Percentiles rank a stretch among this genome's conserved stretches.
phyloP scores from a whole-genome alignment of 2,797 vertebrate species.

The Scyliorhinus canicula region DNA sequence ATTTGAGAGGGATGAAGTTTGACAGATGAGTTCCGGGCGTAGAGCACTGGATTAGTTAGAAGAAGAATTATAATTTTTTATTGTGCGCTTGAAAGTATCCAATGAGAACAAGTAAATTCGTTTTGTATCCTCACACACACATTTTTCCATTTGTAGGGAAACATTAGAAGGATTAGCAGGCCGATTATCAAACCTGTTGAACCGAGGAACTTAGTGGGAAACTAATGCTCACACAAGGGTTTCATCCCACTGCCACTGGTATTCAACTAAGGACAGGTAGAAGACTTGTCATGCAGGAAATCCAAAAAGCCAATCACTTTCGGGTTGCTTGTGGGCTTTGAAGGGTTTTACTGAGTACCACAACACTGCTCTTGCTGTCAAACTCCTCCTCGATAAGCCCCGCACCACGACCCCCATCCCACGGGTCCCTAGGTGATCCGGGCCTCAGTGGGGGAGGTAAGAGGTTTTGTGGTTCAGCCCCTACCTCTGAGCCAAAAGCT shows the following conservation, averaged over 20 bases:
- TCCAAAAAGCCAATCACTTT: background rate
- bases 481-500: no score
- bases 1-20: background rate
- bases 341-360: background rate
- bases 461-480: no score
- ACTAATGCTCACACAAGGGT: background rate
- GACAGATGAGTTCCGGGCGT: background rate
- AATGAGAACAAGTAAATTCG: background rate
- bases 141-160: background rate
- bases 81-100: background rate
- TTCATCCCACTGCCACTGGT: background rate
- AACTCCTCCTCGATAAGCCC: no score
- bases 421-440: background rate
- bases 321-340: background rate
- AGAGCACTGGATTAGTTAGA: background rate
- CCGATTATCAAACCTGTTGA: background rate
- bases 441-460: no score
- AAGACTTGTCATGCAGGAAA: background rate
- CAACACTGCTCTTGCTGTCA: no score
- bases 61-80: background rate
- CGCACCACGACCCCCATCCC: background rate
- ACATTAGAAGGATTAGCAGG: background rate
- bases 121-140: background rate
- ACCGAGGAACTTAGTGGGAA: background rate
- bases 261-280: background rate